These are phyloP conservation scores for Trachurus trachurus DNA, from an alignment of 2,797 vertebrate species.

Conservation along the genomic window DNA sequence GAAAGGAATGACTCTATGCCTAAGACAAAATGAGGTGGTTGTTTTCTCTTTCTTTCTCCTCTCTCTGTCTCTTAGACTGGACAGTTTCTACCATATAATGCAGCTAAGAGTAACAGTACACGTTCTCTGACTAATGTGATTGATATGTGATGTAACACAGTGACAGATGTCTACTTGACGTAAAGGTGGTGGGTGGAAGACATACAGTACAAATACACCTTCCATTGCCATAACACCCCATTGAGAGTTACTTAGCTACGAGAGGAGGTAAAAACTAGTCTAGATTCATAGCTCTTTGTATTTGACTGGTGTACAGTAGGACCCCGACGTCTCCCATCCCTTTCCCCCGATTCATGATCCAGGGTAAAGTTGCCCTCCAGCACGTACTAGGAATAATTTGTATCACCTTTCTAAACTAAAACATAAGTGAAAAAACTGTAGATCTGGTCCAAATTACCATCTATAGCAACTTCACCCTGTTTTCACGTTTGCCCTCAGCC, in stretches of 20 bases:
- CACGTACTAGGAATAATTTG: constrained; percentile 44
- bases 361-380: constrained; percentile 65
- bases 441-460: constrained; percentile 61
- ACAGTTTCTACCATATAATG: constrained; percentile 59
- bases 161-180: constrained; percentile 73
- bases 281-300: constrained; percentile 81
- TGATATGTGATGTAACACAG: constrained; percentile 75
- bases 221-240: constrained; percentile 75
- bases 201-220: constrained; percentile 78
- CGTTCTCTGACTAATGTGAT: constrained; percentile 61
- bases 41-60: constrained; percentile 32
- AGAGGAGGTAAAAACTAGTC: constrained; percentile 79
- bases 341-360: constrained; percentile 25
- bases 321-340: constrained; percentile 41
- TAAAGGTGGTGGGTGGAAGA: constrained; percentile 75
- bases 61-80: constrained; percentile 34
- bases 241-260: constrained; percentile 77
- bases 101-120: constrained; percentile 59
- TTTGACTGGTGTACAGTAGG: constrained; percentile 74
- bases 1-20: constrained; percentile 38
- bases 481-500: constrained; percentile 31
- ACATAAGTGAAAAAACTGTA: constrained; percentile 39
- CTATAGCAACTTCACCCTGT: constrained; percentile 63
- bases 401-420: constrained; percentile 56
- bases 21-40: constrained; percentile 48